Evolutionary conservation across 1,140 invertebrate species (phyloP), one percentile per base, ranked within the genome.

Genomic region (Lasaia peninsularis): DNA sequence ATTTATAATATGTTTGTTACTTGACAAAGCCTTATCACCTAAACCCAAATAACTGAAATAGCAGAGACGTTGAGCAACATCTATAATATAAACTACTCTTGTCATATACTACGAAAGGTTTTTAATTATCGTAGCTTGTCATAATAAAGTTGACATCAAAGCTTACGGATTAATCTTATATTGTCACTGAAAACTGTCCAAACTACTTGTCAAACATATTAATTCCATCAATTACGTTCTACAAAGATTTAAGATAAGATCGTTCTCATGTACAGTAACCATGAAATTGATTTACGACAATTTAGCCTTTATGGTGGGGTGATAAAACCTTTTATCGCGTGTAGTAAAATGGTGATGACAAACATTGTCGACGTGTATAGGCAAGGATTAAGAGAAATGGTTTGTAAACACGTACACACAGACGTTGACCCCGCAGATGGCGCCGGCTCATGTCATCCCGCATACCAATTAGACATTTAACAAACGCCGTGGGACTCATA

Each of bases 401-500:
- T 56, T 58, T 59, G 56, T 64, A 61, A 64, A 65, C 68, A 73
- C 56, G 57, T 50, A 66, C 52, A 52, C 32, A 37, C 58, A 48
- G 74, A 62, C 75, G 60, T 62, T 64, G 70, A 70, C 64, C 66
- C 14, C 20, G 21, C 40, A 56, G 56, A 61, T 59, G 67, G 63
- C 62, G 65, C 63, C 60, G 56, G 32, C 63, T 61, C 67, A 61
- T 56, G 63, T 60, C 58, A 52, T 50, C 60, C 52, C 64, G 75
- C 73, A 76, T 78, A 76, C 67, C 69, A 76, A 78, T 76, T 74
- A 69, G 64, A 52, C 51, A 58, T 62, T 63, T 71, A 69, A 67
- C 60, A 63, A 60, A 65, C 68, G 62, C 52, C 58, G 68, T 78
- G 75, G 69, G 73, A 75, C 63, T 48, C 48, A 58, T 35, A 18